Conservation (phyloP, 2,888 invertebrate genomes). For the Sinotaia quadrata region DNA sequence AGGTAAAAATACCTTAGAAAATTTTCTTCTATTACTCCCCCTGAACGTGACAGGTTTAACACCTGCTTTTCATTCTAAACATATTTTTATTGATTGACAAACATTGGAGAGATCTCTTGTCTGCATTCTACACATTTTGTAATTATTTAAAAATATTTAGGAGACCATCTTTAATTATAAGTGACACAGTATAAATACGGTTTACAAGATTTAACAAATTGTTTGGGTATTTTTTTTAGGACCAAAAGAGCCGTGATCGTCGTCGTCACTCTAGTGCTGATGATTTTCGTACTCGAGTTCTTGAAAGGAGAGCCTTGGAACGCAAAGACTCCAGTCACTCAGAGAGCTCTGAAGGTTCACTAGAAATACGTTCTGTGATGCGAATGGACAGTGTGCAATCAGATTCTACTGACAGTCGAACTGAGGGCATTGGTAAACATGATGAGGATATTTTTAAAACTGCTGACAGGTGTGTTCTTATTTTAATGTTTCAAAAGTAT, state of each 20-base stretch:
- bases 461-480: conserved; percentile 51
- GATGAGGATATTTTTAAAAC: conserved; percentile 62
- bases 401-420: conserved; percentile 38
- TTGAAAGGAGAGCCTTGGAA: conserved; percentile 55
- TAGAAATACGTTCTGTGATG: conserved; percentile 54
- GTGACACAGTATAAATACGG: no score
- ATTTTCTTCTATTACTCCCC: no score
- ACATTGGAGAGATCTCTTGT: no score
- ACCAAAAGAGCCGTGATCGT: conserved; percentile 32
- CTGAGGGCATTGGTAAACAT: conserved; percentile 36
- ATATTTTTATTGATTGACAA: no score
- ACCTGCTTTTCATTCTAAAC: no score
- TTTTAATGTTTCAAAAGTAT: not conserved
- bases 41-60: no score
- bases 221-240: no score
- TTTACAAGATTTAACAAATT: no score
- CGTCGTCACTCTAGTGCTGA: conserved; percentile 65
- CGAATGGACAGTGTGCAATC: conserved; percentile 48
- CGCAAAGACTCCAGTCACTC: conserved; percentile 67
- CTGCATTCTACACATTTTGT: no score
- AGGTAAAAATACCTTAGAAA: no score
- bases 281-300: conserved; percentile 58
- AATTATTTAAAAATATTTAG: no score
- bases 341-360: conserved; percentile 64
- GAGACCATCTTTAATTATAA: no score